Conservation (phyloP, 2,888 invertebrate genomes). For the Periphyllus acericola region DNA sequence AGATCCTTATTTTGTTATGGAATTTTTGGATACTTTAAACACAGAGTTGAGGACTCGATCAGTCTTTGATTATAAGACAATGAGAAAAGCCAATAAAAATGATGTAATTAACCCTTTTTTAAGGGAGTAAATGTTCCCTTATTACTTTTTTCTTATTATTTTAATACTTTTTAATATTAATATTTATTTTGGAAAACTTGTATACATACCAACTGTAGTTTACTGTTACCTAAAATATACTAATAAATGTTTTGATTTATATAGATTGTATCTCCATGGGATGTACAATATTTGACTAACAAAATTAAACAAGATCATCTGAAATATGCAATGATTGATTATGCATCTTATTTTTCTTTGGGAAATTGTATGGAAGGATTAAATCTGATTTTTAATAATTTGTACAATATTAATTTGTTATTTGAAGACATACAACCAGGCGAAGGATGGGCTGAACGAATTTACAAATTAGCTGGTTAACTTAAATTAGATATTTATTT, state of each 20-base stretch:
- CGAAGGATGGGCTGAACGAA: constrained; percentile 88
- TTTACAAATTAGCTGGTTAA: constrained; percentile 84
- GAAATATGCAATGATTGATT: constrained; percentile 77
- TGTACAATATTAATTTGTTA: constrained; percentile 84
- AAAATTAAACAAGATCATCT: constrained; percentile 79
- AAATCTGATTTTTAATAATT: constrained; percentile 83
- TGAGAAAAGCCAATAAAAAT: constrained; percentile 78
- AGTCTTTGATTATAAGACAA: constrained; percentile 77
- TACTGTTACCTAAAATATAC: constrained; percentile 34
- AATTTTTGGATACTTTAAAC: constrained; percentile 83
- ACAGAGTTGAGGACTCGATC: constrained; percentile 78
- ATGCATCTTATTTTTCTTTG: constrained; percentile 87
- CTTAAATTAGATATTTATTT: background rate
- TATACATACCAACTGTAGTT: constrained; percentile 26
- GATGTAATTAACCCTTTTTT: constrained; percentile 35
- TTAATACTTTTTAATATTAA: constrained; percentile 4
- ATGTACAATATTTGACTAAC: constrained; percentile 85
- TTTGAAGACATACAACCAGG: constrained; percentile 78
- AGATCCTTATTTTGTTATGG: constrained; percentile 79
- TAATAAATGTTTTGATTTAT: constrained; percentile 42
- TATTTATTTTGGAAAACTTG: background rate
- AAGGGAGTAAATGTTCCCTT: too few relatives aligned
- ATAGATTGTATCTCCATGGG: constrained; percentile 74
- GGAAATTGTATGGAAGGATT: constrained; percentile 97
- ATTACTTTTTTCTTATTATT: background rate